Evolutionary conservation across 2,888 invertebrate genomes (phyloP), one percentile per base, ranked within the genome.

Genomic region (Spilosoma lubricipeda): DNA sequence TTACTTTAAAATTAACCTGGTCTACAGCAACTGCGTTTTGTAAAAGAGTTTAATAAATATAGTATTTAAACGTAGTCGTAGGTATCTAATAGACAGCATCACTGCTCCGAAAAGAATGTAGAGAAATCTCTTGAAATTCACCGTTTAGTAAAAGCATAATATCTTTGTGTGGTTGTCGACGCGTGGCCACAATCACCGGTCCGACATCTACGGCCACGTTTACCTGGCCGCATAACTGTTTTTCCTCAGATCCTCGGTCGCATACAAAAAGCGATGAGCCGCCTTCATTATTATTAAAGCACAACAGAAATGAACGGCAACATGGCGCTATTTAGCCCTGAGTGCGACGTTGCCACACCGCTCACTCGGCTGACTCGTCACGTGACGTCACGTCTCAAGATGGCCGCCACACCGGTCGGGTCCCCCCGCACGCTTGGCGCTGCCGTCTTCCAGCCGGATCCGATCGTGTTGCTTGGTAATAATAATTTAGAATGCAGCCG

Each of bases 321-420:
- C 94, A 90, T 90, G 87, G 93, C 90, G 82, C 82, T 82, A 87
- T 85, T 86, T 83, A 84, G 81, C 79, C 79, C 82, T 73, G 83
- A 79, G 79, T 80, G 95, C 94, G 94, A 90, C 91, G 95, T 95
- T 95, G 95, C 95, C 95, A 88, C 87, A 72, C 91, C 89, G 92
- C 91, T 88, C 91, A 91, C 92, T 92, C 92, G 93, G 93, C 92
- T 94, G 93, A 93, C 92, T 95, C 95, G 95, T 95, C 95, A 95
- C 93, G 95, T 95, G 95, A 95, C 95, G 95, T 95, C 95, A 95
- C 94, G 94, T 95, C 95, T 94, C 95, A 95, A 95, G 95, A 95
- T 95, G 95, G 95, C 95, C 93, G 95, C 94, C 93, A 90, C 88
- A 92, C 93, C 93, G 94, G 93, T 92, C 91, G 90, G 87, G 87